Conservation (phyloP, 2,113 vertebrate species). For the Clarias macrocephalus region DNA sequence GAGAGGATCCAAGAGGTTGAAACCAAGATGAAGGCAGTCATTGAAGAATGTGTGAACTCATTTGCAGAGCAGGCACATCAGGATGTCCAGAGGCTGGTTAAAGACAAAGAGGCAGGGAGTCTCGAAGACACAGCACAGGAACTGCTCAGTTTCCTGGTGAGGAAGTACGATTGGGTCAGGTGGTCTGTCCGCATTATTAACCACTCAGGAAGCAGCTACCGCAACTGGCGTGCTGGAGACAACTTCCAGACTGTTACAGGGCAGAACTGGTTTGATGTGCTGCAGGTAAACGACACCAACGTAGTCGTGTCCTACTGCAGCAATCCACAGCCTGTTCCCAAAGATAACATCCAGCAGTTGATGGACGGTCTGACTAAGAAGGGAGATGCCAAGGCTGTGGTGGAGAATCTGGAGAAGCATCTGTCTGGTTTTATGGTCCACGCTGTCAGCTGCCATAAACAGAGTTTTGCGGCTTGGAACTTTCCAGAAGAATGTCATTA, state of each 20-base stretch:
- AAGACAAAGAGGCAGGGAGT: slow-evolving; percentile 56
- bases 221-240: slow-evolving; percentile 70
- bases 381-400: slow-evolving; percentile 61
- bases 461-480: slow-evolving; percentile 67
- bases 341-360: slow-evolving; percentile 60
- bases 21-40: slow-evolving; percentile 68
- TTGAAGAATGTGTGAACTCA: slow-evolving; percentile 63
- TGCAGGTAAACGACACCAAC: slow-evolving; percentile 66
- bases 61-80: slow-evolving; percentile 70
- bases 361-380: slow-evolving; percentile 69
- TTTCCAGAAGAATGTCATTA: slow-evolving; percentile 76
- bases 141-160: slow-evolving; percentile 67
- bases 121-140: slow-evolving; percentile 59
- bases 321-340: slow-evolving; percentile 62
- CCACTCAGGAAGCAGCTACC: slow-evolving; percentile 65
- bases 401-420: slow-evolving; percentile 66
- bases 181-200: slow-evolving; percentile 76
- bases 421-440: slow-evolving; percentile 71
- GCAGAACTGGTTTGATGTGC: slow-evolving; percentile 68
- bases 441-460: slow-evolving; percentile 71
- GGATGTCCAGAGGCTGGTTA: slow-evolving; percentile 64
- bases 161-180: slow-evolving; percentile 76
- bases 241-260: slow-evolving; percentile 71
- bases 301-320: slow-evolving; percentile 73
- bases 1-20: slow-evolving; percentile 70